Evolutionary conservation across 2,888 invertebrate species (phyloP).

Genomic region (Drosophila pseudotalamancana): DNA sequence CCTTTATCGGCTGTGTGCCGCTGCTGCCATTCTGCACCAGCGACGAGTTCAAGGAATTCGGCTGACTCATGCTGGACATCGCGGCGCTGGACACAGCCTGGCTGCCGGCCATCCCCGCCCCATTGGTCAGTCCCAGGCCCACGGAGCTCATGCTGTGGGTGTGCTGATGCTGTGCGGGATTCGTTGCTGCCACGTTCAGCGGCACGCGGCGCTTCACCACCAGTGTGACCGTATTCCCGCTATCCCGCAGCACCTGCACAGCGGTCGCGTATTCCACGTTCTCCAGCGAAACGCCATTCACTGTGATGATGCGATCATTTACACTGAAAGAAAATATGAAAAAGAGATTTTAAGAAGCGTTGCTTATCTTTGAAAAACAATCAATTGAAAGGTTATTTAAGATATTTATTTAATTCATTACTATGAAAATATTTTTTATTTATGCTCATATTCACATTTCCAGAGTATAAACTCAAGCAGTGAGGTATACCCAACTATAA

Average conservation of each 20-base stretch:
- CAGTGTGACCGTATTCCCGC: constrained; percentile 94
- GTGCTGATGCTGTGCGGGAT: constrained; percentile 81
- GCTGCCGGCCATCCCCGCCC: constrained; percentile 44
- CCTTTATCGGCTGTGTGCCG: constrained; percentile 87
- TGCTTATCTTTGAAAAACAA: too few species aligned
- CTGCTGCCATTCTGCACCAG: constrained; percentile 71
- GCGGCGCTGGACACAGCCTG: constrained; percentile 45
- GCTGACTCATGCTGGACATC: constrained; percentile 76
- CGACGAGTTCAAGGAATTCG: constrained; percentile 80
- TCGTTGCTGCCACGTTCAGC: constrained; percentile 59
- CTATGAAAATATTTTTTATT: not conserved
- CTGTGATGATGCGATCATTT: constrained; percentile 98
- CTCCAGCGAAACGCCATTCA: constrained; percentile 97
- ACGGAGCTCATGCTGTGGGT: constrained; percentile 83
- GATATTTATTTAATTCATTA: too few species aligned
- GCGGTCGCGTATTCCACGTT: constrained; percentile 98
- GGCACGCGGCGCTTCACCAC: constrained; percentile 93
- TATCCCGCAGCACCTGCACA: constrained; percentile 95
- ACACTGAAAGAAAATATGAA: constrained; percentile 87
- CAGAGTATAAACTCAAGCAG: too few species aligned
- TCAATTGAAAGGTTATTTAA: too few species aligned
- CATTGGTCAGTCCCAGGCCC: constrained; percentile 68
- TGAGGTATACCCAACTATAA: too few species aligned
- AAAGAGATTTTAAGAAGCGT: not conserved
- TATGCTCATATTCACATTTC: too few species aligned